A percentile compares a stretch with the other conserved stretches of the same genome.
Evolutionary conservation across 2,113 vertebrate genomes (phyloP).

Genomic region (Tiliqua scincoides): DNA sequence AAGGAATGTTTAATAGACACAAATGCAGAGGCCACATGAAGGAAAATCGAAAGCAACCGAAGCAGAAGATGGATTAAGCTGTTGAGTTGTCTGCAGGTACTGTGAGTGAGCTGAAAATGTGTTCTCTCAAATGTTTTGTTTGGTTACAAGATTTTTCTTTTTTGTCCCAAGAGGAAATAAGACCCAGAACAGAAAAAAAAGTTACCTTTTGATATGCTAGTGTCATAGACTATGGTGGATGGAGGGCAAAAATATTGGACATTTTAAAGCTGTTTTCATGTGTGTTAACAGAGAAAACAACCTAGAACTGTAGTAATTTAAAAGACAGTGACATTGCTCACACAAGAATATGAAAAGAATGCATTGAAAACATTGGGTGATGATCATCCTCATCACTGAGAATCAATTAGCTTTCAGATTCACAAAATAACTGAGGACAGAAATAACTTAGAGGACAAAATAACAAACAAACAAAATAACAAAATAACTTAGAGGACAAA

Average conservation of each 20-base stretch:
- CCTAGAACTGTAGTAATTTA: background rate
- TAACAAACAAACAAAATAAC: too few relatives aligned
- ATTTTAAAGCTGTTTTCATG: background rate
- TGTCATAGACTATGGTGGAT: background rate
- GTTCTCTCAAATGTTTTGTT: background rate
- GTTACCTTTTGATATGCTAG: background rate
- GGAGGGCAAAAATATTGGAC: background rate
- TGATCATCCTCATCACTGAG: too few relatives aligned
- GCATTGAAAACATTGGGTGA: too few relatives aligned
- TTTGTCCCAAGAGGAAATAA: fast-evolving
- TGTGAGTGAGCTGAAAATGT: background rate
- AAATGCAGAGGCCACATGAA: background rate
- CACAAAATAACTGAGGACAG: too few relatives aligned
- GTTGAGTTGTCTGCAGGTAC: background rate
- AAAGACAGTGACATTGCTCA: background rate
- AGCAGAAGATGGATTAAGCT: background rate
- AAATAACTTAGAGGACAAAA: too few relatives aligned
- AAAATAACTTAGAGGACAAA: too few relatives aligned
- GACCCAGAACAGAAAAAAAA: background rate
- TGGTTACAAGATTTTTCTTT: background rate
- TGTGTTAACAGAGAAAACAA: background rate
- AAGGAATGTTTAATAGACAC: background rate
- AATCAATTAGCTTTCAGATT: too few relatives aligned
- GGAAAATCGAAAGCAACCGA: background rate
- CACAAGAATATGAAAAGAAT: background rate